Evolutionary conservation across 2,888 invertebrate species (phyloP).

Genomic region (Argyra leucocephala): DNA sequence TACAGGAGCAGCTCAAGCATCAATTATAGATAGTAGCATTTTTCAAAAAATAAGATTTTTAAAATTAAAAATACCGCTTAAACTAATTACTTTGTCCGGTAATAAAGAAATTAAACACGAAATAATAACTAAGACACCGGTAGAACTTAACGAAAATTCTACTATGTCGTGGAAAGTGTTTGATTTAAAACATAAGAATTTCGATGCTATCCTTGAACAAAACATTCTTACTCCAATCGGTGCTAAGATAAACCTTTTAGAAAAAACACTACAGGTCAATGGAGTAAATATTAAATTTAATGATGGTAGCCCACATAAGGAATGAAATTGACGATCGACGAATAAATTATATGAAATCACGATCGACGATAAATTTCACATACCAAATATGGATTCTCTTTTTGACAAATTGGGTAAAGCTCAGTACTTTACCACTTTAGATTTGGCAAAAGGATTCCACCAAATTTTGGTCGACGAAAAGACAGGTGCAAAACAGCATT

Average conservation of each 20-base stretch:
- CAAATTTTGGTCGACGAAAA: constrained; percentile 22
- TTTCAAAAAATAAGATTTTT: not conserved
- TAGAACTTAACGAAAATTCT: not conserved
- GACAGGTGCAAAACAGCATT: too few species aligned
- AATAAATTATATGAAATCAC: constrained; percentile 16
- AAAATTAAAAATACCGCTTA: not conserved
- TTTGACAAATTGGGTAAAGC: constrained; percentile 18
- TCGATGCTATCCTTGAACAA: constrained; percentile 4
- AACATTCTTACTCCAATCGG: not conserved
- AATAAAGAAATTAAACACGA: not conserved
- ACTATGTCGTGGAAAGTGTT: too few species aligned
- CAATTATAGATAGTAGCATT: too few species aligned
- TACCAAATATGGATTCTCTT: constrained; percentile 17
- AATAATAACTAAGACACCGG: not conserved
- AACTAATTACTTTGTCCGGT: not conserved
- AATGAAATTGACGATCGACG: not conserved
- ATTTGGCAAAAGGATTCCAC: constrained; percentile 23
- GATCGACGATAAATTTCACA: constrained; percentile 15
- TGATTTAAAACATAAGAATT: too few species aligned
- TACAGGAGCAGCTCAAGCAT: not conserved
- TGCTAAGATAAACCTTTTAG: not conserved
- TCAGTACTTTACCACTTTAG: constrained; percentile 22
- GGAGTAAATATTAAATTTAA: not conserved
- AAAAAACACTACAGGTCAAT: not conserved
- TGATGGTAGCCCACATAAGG: not conserved